Evolutionary conservation across 2,113 vertebrate species (phyloP), one percentile per base, ranked within the genome.

Genomic region (Chlorodrepanis virens): DNA sequence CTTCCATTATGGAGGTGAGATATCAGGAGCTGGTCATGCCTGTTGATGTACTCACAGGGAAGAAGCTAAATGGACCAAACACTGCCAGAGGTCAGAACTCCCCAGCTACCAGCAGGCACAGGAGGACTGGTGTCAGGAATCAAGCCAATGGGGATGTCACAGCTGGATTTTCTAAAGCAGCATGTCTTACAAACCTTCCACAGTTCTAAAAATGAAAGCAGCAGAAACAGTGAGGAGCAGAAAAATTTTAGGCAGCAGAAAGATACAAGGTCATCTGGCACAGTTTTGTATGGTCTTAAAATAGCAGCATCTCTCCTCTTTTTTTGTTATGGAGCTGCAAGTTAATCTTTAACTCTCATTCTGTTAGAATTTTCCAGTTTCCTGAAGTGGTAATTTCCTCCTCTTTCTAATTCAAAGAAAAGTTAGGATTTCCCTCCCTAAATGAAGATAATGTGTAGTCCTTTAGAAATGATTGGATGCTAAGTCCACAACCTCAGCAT

Each of bases 1-100:
- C 96, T 64, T 97, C 97, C 96, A 97, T 97, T 56, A 8, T 20
- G 37, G 44, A 10, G n/a, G 28, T 15, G 35, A 57, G 70, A 13
- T 18, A 42, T 10, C n/a, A 59, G 67, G 14, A 71, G 42, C 35
- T 44, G 13, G 35, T 11, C 3, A 7, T 31, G 71, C 67, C n/a
- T 63, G 45, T 11, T 28, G 72, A 22, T 35, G 61, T 12, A 13
- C 54, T 65, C 69, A 25, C 47, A 63, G 23, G 35, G 60, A 69
- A 59, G 63, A 54, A 15, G 83, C 28, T 50, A 53, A 82, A 61
- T 3, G 39, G 42, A 71, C 44, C 47, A 64, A 77, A 59, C 11
- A 13, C 21, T 23, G 44, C 12, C 39, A 40, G 29, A 25, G 35
- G 40, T 75, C 65, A 85, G 45, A 0, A 2, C 45, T 74, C 35